Percentiles rank a stretch among this genome's conserved stretches.
These are phyloP conservation scores for Tetramorium simillimum DNA, from an alignment of 1,140 invertebrate genomes.

Conservation along the genomic window DNA sequence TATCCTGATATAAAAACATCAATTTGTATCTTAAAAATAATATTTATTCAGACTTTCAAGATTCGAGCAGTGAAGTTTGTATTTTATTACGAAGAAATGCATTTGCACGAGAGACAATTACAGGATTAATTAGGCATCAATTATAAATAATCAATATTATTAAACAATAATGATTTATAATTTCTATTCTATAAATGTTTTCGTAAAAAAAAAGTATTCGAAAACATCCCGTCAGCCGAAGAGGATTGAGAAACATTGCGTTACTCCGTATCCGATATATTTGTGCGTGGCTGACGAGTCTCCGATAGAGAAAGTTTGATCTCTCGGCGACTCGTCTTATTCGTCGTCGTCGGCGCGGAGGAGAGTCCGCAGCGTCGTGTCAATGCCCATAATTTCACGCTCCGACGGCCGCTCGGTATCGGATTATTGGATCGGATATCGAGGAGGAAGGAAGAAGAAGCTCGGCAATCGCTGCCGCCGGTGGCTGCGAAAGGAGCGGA, in stretches of 20 bases:
- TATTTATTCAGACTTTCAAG: too few species aligned
- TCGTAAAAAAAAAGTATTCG: neutral
- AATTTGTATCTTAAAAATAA: too few species aligned
- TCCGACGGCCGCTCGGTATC: slow-evolving; percentile 79
- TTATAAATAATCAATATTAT: too few species aligned
- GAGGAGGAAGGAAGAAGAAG: slow-evolving; percentile 66
- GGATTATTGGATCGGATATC: slow-evolving; percentile 82
- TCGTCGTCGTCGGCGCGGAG: slow-evolving; percentile 50
- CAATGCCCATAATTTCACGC: slow-evolving; percentile 83
- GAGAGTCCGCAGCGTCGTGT: slow-evolving; percentile 75
- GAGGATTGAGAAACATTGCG: slow-evolving; percentile 39
- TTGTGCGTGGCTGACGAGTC: slow-evolving; percentile 1
- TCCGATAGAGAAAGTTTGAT: slow-evolving; percentile 57
- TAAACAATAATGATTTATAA: too few species aligned
- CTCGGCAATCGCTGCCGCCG: slow-evolving; percentile 63
- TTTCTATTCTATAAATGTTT: neutral
- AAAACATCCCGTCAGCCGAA: neutral
- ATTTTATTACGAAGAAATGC: too few species aligned
- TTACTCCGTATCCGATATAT: neutral
- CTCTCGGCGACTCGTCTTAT: slow-evolving; percentile 62
- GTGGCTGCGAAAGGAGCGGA: slow-evolving; percentile 56
- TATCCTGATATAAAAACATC: too few species aligned
- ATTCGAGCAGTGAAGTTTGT: too few species aligned
- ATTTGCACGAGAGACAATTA: too few species aligned
- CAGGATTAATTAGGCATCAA: too few species aligned